Percentiles rank a stretch among this genome's conserved stretches.
Evolutionary conservation across 1,140 invertebrate species (phyloP).

Genomic region (Polypedilum vanderplanki): DNA sequence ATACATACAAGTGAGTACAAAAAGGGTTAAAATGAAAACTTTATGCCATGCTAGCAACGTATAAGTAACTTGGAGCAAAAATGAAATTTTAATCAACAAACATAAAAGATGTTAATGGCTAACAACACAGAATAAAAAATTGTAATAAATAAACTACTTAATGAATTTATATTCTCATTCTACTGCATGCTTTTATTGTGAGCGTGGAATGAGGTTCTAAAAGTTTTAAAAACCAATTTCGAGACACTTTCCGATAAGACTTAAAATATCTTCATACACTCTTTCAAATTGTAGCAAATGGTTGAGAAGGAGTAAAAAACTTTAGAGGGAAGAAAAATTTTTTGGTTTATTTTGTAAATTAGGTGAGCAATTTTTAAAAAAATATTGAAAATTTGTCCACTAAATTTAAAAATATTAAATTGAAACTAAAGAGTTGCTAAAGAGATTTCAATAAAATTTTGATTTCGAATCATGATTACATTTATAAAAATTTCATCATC

Average conservation of each 20-base stretch:
- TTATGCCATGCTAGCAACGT: not conserved
- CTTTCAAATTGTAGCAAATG: not conserved
- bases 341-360: not conserved
- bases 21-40: slow-evolving; percentile 21
- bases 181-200: no score
- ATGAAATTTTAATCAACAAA: slow-evolving; percentile 28
- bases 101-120: slow-evolving; percentile 11
- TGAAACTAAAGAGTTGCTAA: no score
- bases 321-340: not conserved
- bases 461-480: no score
- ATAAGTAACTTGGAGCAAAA: not conserved
- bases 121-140: not conserved
- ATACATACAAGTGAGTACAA: not conserved
- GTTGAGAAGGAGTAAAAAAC: no score
- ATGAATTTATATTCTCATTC: slow-evolving; percentile 14
- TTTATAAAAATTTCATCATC: no score
- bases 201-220: not conserved
- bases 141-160: slow-evolving; percentile 19
- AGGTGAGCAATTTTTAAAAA: no score
- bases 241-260: slow-evolving; percentile 15
- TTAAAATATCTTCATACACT: not conserved
- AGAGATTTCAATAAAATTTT: no score
- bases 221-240: slow-evolving; percentile 25
- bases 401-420: no score
- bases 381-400: no score